Conservation (phyloP, 2,113 vertebrate species). For the Ageneiosus marmoratus region DNA sequence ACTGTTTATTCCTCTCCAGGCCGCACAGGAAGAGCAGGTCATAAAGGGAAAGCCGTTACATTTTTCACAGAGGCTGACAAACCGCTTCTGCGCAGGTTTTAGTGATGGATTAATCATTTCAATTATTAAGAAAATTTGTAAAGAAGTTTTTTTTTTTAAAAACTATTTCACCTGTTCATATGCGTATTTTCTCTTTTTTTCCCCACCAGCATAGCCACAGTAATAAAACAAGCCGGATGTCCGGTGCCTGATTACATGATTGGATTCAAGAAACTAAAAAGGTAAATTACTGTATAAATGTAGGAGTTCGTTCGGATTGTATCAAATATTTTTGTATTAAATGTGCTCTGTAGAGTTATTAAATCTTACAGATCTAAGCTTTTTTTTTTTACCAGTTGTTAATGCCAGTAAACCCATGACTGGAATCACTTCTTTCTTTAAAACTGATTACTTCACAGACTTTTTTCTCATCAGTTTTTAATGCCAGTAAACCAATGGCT, state of each 20-base stretch:
- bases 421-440: no score
- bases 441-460: no score
- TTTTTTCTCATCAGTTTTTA: not conserved
- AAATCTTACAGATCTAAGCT: no score
- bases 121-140: no score
- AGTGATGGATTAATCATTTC: not conserved
- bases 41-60: constrained; percentile 88
- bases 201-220: constrained; percentile 81
- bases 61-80: constrained; percentile 97
- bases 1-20: constrained; percentile 67
- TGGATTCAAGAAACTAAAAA: constrained; percentile 85
- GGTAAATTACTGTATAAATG: constrained; percentile 56
- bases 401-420: no score
- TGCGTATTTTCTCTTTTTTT: not conserved
- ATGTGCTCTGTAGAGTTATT: not conserved
- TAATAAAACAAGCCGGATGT: constrained; percentile 92
- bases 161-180: not conserved
- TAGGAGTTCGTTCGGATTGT: not conserved
- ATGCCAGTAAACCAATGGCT: not conserved
- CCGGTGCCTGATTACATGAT: constrained; percentile 94
- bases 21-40: constrained; percentile 92
- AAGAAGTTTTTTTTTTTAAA: not conserved
- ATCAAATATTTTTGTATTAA: not conserved
- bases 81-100: constrained; percentile 89
- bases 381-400: not conserved